Evolutionary conservation across 1,140 invertebrate species (phyloP).

Genomic region (Anoplophora glabripennis): DNA sequence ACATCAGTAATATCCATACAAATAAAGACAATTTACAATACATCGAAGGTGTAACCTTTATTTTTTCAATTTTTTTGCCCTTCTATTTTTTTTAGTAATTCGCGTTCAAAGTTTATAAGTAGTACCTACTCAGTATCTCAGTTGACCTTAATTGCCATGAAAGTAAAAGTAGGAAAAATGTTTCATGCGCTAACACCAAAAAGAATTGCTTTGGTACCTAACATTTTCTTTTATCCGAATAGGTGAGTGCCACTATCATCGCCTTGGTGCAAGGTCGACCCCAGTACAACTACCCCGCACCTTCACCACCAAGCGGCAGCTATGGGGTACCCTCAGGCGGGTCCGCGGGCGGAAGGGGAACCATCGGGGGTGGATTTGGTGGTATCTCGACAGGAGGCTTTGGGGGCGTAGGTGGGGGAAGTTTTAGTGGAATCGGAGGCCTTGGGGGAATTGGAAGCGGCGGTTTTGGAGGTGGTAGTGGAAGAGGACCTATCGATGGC

Average conservation of each 20-base stretch:
- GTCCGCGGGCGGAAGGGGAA: slow-evolving; percentile 6
- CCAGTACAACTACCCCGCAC: slow-evolving; percentile 36
- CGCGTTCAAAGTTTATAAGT: no score
- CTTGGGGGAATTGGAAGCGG: background rate
- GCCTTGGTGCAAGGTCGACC: slow-evolving; percentile 40
- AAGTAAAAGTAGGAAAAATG: no score
- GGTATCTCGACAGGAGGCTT: background rate
- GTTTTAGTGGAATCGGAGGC: background rate
- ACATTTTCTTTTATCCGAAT: background rate
- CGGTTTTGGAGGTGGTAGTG: background rate
- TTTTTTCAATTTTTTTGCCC: no score
- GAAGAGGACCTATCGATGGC: background rate
- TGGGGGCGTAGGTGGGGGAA: background rate
- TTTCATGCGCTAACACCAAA: no score
- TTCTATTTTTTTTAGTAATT: no score
- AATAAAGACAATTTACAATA: no score
- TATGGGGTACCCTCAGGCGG: slow-evolving; percentile 29
- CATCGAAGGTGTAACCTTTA: no score
- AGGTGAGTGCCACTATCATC: slow-evolving; percentile 25
- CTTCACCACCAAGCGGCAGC: slow-evolving; percentile 28
- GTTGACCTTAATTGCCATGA: no score
- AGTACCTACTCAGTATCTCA: no score
- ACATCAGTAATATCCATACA: no score
- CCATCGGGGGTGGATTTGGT: background rate
- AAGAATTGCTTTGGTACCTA: background rate